Evolutionary conservation across 2,888 invertebrate genomes (phyloP).

Genomic region (Oscheius myriophilus): DNA sequence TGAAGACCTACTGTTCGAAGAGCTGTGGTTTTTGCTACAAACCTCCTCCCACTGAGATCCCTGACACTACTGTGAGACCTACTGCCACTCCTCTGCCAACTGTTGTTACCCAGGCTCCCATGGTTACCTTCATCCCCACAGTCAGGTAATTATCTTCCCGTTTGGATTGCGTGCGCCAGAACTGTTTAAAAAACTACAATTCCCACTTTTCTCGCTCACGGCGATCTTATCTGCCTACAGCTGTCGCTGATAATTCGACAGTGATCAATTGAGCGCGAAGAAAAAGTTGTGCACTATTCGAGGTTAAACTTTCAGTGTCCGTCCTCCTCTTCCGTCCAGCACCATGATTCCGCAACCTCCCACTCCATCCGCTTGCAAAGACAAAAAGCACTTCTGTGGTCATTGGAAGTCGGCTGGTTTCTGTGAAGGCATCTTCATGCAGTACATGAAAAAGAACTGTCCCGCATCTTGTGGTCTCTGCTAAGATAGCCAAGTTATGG

Average conservation of each 20-base stretch:
- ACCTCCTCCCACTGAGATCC: slow-evolving; percentile 62
- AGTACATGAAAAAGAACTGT: slow-evolving; percentile 69
- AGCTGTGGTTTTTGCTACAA: slow-evolving; percentile 68
- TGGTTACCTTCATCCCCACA: slow-evolving; percentile 57
- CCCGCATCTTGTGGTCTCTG: slow-evolving; percentile 63
- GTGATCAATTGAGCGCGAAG: too few species aligned
- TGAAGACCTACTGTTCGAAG: slow-evolving; percentile 63
- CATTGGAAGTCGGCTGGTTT: slow-evolving; percentile 69
- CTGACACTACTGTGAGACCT: slow-evolving; percentile 37
- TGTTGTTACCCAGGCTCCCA: slow-evolving; percentile 53
- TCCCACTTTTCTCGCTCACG: too few species aligned
- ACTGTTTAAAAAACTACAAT: too few species aligned
- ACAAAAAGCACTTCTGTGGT: slow-evolving; percentile 66
- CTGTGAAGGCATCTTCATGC: slow-evolving; percentile 67
- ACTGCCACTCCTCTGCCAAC: slow-evolving; percentile 44
- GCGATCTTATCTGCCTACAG: too few species aligned
- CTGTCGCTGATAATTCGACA: too few species aligned
- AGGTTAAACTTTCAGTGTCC: slow-evolving; percentile 11
- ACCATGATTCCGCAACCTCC: slow-evolving; percentile 33
- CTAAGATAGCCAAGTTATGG: slow-evolving; percentile 34
- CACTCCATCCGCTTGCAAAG: slow-evolving; percentile 49
- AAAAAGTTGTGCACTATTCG: background rate
- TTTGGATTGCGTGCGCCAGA: too few species aligned
- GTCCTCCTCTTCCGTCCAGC: slow-evolving; percentile 13
- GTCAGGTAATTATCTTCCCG: slow-evolving; percentile 7